Base-by-base conservation (phyloP, 2,888 invertebrate species). In the Danaus chrysippus region DNA sequence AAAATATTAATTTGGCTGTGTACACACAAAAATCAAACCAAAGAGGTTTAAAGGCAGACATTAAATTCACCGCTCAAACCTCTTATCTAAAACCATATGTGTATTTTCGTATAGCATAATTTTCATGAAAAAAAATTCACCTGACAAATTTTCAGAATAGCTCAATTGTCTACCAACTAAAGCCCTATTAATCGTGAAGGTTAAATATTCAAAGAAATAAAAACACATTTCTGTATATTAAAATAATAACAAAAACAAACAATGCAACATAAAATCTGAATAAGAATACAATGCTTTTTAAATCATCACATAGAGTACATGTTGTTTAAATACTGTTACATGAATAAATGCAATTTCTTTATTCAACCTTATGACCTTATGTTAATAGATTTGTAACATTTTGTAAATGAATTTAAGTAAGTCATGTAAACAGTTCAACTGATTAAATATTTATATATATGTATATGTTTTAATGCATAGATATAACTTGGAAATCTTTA, bases 361-460 rank as follows among this genome's bases (percentile, higher is more conserved):
- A 49, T 49, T 49, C 49, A 49, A 71, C 68, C 67, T 64, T 58
- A 69, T 73, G 71, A 73, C 68, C 71, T 72, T 61, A 57, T 57
- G 61, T 42, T 57, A 56, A 61, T 56, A 43, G 10, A 11, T 49
- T 42, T 49, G 42, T 52, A 15, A 12, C 34, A 11, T 17, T 49
- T 10, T 11, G 15, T 17, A 10, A 17, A 17, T 17, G 17, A 1
- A 49, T 10, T 9, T 49, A 17, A 17, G 15, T 17, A 49, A 10
- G 17, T 17, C 11, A 10, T 49, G 17, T 34, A 34, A 34, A 34
- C 23, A 34, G 23, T 34, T 34, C 23, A 34, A 34, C 23, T 34
- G 23, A 34, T 34, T 34, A 8, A 34, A 34, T 34, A 34, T 34
- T 3, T 5, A 34, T 34, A 34, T 34, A 34, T 34, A 34, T 34